Conservation (phyloP, 2,113 vertebrate genomes). For the Steatornis caripensis region DNA sequence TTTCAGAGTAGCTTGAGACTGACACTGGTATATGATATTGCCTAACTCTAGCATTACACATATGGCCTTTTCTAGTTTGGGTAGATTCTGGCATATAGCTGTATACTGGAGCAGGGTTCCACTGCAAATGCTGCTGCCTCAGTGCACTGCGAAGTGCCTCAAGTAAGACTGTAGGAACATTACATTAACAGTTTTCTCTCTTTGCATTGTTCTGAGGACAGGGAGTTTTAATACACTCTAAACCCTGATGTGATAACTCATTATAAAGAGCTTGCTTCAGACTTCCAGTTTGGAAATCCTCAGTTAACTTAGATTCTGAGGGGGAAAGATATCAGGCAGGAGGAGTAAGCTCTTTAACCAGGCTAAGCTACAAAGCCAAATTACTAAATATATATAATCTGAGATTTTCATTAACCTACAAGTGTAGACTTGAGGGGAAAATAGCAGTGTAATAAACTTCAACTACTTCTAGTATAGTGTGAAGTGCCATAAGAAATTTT, state of each 20-base stretch:
- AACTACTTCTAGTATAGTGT: background rate
- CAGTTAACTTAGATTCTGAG: background rate
- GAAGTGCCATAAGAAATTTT: background rate
- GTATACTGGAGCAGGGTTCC: background rate
- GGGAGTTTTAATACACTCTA: background rate
- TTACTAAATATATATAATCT: slow-evolving; percentile 4
- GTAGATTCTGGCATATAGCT: background rate
- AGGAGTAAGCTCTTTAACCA: slow-evolving; percentile 13
- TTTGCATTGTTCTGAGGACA: background rate
- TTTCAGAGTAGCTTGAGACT: background rate
- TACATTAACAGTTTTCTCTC: rapidly evolving
- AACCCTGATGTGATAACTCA: background rate
- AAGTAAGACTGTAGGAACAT: background rate
- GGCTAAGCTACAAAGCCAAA: background rate
- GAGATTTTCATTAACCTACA: background rate
- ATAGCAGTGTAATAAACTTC: background rate
- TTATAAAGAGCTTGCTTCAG: background rate
- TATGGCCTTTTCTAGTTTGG: rapidly evolving
- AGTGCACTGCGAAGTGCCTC: background rate
- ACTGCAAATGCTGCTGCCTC: background rate
- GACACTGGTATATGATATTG: background rate
- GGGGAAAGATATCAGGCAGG: background rate
- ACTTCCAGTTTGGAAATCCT: background rate
- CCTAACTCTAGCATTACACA: background rate
- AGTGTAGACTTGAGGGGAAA: background rate